Conservation (phyloP, 2,797 vertebrate species). For the Darevskia mixta region DNA sequence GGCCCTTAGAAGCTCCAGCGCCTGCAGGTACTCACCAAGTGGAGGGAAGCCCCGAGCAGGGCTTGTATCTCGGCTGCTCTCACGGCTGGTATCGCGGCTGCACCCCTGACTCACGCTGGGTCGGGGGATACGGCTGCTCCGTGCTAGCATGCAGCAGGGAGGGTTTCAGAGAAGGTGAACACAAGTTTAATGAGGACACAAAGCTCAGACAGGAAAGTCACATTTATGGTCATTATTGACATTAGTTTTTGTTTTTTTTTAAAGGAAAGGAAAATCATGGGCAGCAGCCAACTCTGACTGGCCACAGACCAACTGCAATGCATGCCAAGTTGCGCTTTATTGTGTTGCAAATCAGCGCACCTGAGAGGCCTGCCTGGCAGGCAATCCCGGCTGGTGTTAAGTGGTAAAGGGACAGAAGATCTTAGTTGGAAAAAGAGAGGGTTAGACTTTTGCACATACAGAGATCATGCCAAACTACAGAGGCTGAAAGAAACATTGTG, state of each 20-base stretch:
- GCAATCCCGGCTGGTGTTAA: slow-evolving; percentile 44
- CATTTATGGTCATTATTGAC: slow-evolving; percentile 78
- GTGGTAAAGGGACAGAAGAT: slow-evolving; percentile 59
- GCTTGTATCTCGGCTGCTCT: slow-evolving; percentile 99
- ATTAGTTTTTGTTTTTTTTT: slow-evolving; percentile 43
- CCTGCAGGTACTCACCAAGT: slow-evolving; percentile 90
- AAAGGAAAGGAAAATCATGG: slow-evolving; percentile 55
- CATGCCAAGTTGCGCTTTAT: slow-evolving; percentile 46
- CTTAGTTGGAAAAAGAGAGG: slow-evolving; percentile 47
- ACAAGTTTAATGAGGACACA: slow-evolving; percentile 88
- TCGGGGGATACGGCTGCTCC: slow-evolving; percentile 98
- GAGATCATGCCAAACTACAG: slow-evolving; percentile 57
- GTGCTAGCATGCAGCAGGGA: slow-evolving; percentile 95
- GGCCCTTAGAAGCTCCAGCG: slow-evolving; percentile 71
- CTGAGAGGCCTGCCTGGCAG: slow-evolving; percentile 47
- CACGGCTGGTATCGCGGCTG: slow-evolving; percentile 98
- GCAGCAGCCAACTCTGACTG: slow-evolving; percentile 57
- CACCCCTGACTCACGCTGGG: slow-evolving; percentile 99
- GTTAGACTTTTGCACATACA: slow-evolving; percentile 56
- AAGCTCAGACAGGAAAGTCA: slow-evolving; percentile 81
- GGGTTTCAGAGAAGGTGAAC: slow-evolving; percentile 92
- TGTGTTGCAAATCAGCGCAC: slow-evolving; percentile 44
- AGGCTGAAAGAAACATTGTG: slow-evolving; percentile 42
- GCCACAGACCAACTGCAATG: slow-evolving; percentile 56
- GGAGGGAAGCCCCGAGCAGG: slow-evolving; percentile 95